A percentile compares a stretch with the other conserved stretches of the same genome.
phyloP scores from a whole-genome alignment of 2,797 vertebrate genomes.

The Eutrigla gurnardus region DNA sequence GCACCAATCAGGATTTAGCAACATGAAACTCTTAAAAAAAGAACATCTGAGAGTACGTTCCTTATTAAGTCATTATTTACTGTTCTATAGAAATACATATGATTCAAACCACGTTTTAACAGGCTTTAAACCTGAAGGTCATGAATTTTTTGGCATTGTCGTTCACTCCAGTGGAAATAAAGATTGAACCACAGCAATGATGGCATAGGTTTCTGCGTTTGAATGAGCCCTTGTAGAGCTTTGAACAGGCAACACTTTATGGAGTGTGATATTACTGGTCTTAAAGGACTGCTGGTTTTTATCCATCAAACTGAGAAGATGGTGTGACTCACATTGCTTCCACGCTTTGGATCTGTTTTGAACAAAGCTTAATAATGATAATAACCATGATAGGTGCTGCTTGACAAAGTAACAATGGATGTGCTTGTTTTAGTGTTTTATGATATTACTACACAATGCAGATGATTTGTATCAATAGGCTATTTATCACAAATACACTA shows the following conservation, averaged over 20 bases:
- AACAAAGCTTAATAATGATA: conserved; percentile 8
- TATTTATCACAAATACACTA: background rate
- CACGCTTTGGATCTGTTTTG: background rate
- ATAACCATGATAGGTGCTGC: background rate
- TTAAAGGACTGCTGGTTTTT: conserved; percentile 11
- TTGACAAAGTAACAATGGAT: conserved; percentile 8
- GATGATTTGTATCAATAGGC: background rate
- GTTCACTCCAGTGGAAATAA: conserved; percentile 4
- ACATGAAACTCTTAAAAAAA: background rate
- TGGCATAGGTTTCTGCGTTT: background rate
- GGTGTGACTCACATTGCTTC: conserved; percentile 17
- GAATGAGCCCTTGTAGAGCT: conserved; percentile 17
- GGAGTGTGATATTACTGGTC: conserved; percentile 5
- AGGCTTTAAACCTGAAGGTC: background rate
- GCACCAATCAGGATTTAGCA: background rate
- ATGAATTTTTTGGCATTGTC: background rate
- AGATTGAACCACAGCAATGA: background rate
- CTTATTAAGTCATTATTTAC: conserved; percentile 4
- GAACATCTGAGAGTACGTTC: background rate
- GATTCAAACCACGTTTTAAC: background rate
- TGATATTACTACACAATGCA: background rate
- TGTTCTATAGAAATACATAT: background rate
- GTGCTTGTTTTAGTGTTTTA: background rate
- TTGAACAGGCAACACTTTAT: conserved; percentile 13
- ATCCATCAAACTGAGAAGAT: conserved; percentile 4